Conservation (phyloP, 2,113 vertebrate genomes). For the Psittacula cyanocephala region DNA sequence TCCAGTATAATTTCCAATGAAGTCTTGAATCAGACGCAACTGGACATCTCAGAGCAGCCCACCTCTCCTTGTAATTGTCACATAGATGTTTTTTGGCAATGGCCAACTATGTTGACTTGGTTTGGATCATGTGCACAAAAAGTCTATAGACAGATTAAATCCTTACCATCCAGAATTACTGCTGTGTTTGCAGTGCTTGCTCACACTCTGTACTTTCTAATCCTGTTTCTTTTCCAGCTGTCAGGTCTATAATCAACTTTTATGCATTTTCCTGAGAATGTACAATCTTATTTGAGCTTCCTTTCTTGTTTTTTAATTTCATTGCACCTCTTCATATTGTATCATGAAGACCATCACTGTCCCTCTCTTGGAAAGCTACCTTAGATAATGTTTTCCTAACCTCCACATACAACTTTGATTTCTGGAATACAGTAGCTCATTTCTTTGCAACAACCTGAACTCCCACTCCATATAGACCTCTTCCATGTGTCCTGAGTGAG, state of each 20-base stretch:
- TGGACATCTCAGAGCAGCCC: background rate
- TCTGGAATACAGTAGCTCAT: background rate
- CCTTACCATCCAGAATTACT: background rate
- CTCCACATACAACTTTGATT: background rate
- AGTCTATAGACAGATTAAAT: background rate
- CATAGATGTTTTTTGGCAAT: background rate
- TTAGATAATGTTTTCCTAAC: background rate
- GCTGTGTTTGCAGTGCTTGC: background rate
- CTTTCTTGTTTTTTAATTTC: background rate
- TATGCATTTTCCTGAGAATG: background rate
- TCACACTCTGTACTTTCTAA: background rate
- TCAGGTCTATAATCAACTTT: background rate
- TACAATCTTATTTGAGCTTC: background rate
- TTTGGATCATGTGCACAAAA: background rate
- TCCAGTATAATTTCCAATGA: background rate
- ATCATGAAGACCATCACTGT: background rate
- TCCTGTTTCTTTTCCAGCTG: background rate
- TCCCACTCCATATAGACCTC: background rate
- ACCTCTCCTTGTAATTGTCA: background rate
- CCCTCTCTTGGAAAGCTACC: background rate
- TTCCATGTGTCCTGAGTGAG: background rate
- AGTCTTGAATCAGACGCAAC: accelerated
- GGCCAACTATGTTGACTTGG: background rate
- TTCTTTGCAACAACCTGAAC: background rate
- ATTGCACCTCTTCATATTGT: background rate